Percentiles rank a stretch among this genome's conserved stretches.
Conservation (phyloP, 1,140 invertebrate species). For the Trissolcus basalis region DNA sequence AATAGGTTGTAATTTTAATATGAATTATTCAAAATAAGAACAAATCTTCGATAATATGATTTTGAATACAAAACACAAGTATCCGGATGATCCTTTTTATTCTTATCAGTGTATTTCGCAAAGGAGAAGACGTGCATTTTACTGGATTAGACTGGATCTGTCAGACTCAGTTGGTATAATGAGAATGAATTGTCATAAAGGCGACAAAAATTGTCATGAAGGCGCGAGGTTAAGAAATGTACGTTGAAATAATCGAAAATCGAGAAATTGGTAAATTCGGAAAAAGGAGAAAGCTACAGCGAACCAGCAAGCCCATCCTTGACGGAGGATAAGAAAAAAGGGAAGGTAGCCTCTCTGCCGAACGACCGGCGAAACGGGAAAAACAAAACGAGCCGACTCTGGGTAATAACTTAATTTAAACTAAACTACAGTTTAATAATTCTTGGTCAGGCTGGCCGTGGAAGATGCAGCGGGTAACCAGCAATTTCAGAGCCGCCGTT, state of each 20-base stretch:
- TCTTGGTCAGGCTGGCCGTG: slow-evolving; percentile 71
- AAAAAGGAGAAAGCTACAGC: slow-evolving; percentile 26
- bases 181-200: background rate
- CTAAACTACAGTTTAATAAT: slow-evolving; percentile 78
- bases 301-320: slow-evolving; percentile 11
- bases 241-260: too few species aligned
- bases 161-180: too few species aligned
- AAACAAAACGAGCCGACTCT: slow-evolving; percentile 69
- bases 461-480: slow-evolving; percentile 75
- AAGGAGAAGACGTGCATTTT: too few species aligned
- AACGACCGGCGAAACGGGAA: slow-evolving; percentile 62
- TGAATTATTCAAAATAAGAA: too few species aligned
- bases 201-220: background rate
- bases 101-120: too few species aligned
- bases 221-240: too few species aligned
- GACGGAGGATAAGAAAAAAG: slow-evolving; percentile 43
- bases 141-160: too few species aligned
- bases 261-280: slow-evolving; percentile 18
- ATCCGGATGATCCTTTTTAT: too few species aligned
- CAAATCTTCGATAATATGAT: too few species aligned
- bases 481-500: slow-evolving; percentile 77
- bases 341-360: slow-evolving; percentile 60
- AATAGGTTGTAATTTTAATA: too few species aligned
- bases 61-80: too few species aligned
- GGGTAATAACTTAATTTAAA: slow-evolving; percentile 78